Base-by-base conservation (phyloP, 1,140 invertebrate species). In the Radopholus similis region DNA sequence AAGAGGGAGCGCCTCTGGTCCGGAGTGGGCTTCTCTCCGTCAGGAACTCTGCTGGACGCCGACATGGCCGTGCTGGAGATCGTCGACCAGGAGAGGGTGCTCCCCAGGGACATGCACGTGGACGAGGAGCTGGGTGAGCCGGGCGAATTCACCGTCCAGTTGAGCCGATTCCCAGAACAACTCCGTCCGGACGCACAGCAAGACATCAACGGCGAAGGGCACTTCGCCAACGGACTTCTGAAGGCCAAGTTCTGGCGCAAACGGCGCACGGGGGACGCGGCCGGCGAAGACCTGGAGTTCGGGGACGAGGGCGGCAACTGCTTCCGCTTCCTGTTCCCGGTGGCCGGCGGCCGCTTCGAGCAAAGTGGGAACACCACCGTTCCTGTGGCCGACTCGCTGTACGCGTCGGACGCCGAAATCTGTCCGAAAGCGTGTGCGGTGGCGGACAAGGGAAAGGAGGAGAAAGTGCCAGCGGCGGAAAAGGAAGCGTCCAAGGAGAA, bases 21-120 rank as follows among this genome's bases (percentile, higher is more conserved):
- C 2, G 94, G 93, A 2, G 91, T 96, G 70, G 93, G 90, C 13
- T 94, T 96, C 83, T 92, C 91, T 32, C 86, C 91, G 60, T 88
- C 92, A 44, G 81, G 81, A 18, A 72, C 64, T 8, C 72, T 83
- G 71, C 42, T 64, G 49, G 75, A 83, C 42, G 78, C 76, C 18
- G 79, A 81, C 66, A 70, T 82, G 58, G 66, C 81, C 53, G 59
- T 82, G 18, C 57, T 81, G n/a, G 72, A 72, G 32, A 68, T 21
- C 32, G 32, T 30, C 18, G 21, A 66, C 30, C 34, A 68, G 56
- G 9, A 64, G 70, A 23, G 69, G 69, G 26, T 68, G 57, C 11
- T 47, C n/a, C 13, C 75, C 26, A 63, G 70, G n/a, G 79, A 81
- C 47, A 80, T 80, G 76, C 70, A 76, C 40, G 58, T 66, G 2